phyloP scores from a whole-genome alignment of 2,888 invertebrate species.

The Fragum sueziense region DNA sequence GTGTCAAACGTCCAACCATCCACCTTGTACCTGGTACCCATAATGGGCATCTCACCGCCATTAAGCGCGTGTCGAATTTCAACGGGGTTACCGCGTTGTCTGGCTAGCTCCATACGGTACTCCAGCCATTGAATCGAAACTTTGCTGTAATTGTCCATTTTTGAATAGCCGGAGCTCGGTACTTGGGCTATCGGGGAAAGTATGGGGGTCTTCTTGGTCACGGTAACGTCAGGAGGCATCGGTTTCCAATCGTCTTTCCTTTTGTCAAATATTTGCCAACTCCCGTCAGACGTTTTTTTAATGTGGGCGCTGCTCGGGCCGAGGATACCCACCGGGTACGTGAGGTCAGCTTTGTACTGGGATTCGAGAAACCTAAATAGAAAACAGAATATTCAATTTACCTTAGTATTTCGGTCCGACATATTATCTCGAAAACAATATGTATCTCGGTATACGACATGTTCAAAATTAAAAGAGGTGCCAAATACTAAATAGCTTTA shows the following conservation, averaged over 20 bases:
- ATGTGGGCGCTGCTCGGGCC: no score
- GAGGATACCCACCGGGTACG: not conserved
- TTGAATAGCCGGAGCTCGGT: conserved; percentile 39
- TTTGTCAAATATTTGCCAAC: not conserved
- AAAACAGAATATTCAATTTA: no score
- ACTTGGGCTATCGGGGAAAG: conserved; percentile 41
- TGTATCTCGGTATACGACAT: no score
- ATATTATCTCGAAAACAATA: no score
- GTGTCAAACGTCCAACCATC: conserved; percentile 17
- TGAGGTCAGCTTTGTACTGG: not conserved
- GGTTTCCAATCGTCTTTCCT: not conserved
- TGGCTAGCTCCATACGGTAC: conserved; percentile 36
- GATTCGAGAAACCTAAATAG: no score
- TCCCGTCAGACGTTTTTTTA: conserved; percentile 1
- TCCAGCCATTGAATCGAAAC: conserved; percentile 54
- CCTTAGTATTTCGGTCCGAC: no score
- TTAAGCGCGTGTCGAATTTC: conserved; percentile 43
- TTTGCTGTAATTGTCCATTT: conserved; percentile 43
- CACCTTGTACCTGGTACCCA: conserved; percentile 34
- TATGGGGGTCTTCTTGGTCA: no score
- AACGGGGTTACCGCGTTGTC: not conserved
- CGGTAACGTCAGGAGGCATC: no score
- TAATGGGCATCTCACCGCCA: conserved; percentile 27
- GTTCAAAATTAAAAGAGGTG: not conserved
- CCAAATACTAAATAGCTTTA: not conserved